Conservation (phyloP, 2,113 vertebrate species). For the Microcebus jonahi region DNA sequence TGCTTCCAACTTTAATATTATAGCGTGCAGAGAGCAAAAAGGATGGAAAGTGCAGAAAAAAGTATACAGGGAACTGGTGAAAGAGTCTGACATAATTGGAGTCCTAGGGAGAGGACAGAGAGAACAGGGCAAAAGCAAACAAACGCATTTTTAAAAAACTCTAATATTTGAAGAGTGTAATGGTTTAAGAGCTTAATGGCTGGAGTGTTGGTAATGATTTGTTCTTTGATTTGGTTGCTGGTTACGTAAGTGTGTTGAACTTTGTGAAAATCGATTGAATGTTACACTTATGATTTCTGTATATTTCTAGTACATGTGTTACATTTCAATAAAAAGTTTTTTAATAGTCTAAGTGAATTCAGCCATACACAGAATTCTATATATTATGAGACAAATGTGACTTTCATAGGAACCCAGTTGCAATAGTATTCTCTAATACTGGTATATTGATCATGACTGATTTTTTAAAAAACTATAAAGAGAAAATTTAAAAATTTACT, state of each 20-base stretch:
- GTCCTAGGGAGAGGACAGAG: not conserved
- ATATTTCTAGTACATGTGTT: not conserved
- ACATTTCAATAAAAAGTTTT: not conserved
- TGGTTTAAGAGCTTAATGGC: not conserved
- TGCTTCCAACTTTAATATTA: not conserved
- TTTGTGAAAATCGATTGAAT: not conserved
- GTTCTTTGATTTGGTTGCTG: not conserved
- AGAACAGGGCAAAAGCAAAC: not conserved
- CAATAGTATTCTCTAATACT: not conserved
- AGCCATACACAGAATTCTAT: not conserved
- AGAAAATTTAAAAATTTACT: not conserved
- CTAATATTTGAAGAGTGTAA: not conserved
- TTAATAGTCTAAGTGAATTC: not conserved
- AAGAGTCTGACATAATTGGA: not conserved
- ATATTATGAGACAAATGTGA: not conserved
- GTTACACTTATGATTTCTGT: not conserved
- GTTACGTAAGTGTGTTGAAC: not conserved
- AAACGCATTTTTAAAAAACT: too few species aligned
- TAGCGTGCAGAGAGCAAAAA: not conserved
- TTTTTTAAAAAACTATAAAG: not conserved
- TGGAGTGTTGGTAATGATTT: not conserved
- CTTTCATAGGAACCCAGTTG: not conserved
- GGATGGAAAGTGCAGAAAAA: not conserved
- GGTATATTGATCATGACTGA: not conserved
- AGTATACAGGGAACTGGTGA: not conserved